phyloP scores from a whole-genome alignment of 1,140 invertebrate genomes.

The Halesus radiatus region DNA sequence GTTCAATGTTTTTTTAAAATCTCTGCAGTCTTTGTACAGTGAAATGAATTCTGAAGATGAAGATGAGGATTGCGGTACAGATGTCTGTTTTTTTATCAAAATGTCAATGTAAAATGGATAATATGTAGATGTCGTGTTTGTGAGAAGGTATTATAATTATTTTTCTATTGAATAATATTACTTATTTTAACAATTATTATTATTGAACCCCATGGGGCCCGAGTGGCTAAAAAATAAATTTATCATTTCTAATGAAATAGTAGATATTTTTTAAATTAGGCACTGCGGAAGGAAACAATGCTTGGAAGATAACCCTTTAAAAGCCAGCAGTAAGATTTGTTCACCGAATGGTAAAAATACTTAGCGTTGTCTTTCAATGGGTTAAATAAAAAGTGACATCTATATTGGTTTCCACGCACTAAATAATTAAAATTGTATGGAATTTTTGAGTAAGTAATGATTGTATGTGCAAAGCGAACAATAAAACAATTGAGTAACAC shows the following conservation, averaged over 20 bases:
- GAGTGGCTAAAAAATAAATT: conserved; percentile 3
- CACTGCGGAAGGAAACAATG: background rate
- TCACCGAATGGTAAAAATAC: no score
- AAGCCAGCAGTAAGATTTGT: no score
- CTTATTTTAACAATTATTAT: conserved; percentile 10
- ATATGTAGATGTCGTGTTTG: conserved; percentile 36
- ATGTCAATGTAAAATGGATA: conserved; percentile 27
- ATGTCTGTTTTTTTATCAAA: conserved; percentile 3
- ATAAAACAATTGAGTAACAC: conserved; percentile 6
- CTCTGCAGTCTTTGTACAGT: no score
- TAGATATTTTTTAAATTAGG: conserved; percentile 38
- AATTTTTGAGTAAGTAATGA: conserved; percentile 2
- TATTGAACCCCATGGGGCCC: conserved; percentile 7
- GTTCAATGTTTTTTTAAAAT: no score
- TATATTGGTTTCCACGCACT: conserved; percentile 2
- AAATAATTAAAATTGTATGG: conserved; percentile 16
- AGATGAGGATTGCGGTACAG: no score
- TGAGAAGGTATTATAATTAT: conserved; percentile 35
- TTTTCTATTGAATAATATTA: conserved; percentile 37
- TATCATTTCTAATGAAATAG: conserved; percentile 33
- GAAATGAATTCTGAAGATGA: no score
- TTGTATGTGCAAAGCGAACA: conserved; percentile 6
- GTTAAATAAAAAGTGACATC: conserved; percentile 11
- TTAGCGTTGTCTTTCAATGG: background rate
- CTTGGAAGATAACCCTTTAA: background rate